A percentile compares a stretch with the other conserved stretches of the same genome.
phyloP scores from a whole-genome alignment of 2,797 vertebrate genomes.

The Gephyroberyx darwinii region DNA sequence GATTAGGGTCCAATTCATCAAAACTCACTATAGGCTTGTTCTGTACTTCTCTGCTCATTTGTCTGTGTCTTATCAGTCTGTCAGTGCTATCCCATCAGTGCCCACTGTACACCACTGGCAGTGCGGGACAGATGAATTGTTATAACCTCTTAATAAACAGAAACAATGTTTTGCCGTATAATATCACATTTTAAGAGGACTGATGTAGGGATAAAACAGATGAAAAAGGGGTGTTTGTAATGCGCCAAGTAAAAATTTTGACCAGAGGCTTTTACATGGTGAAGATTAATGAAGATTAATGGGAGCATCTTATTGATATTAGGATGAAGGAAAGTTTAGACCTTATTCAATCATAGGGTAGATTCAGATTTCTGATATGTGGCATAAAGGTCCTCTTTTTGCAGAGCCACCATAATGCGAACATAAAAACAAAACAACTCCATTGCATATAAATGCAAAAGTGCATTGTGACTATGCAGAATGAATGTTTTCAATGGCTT shows the following conservation, averaged over 20 bases:
- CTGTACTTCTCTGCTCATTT: slow-evolving; percentile 47
- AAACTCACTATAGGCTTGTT: slow-evolving; percentile 41
- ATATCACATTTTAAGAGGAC: slow-evolving; percentile 39
- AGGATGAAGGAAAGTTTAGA: slow-evolving; percentile 39
- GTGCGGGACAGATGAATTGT: slow-evolving; percentile 38
- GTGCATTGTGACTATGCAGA: slow-evolving; percentile 74
- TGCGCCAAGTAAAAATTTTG: slow-evolving; percentile 7
- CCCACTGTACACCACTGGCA: slow-evolving; percentile 47
- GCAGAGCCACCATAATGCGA: slow-evolving; percentile 51
- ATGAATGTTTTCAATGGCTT: slow-evolving; percentile 67
- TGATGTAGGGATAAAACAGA: slow-evolving; percentile 17
- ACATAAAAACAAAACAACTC: slow-evolving; percentile 29
- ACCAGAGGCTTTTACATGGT: slow-evolving; percentile 24
- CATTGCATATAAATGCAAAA: slow-evolving; percentile 62
- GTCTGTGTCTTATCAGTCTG: slow-evolving; percentile 60
- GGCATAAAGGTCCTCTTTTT: slow-evolving; percentile 38
- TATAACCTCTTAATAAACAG: slow-evolving; percentile 39
- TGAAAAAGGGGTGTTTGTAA: slow-evolving; percentile 25
- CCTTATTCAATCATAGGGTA: slow-evolving; percentile 57
- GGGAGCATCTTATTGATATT: slow-evolving; percentile 40
- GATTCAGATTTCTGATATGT: slow-evolving; percentile 35
- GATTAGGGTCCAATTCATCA: slow-evolving; percentile 42
- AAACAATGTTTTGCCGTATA: slow-evolving; percentile 48
- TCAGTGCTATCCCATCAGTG: slow-evolving; percentile 51
- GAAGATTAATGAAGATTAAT: slow-evolving; percentile 48